Percentiles rank a stretch among this genome's conserved stretches.
Evolutionary conservation across 2,888 invertebrate species (phyloP).

Genomic region (Halocaridina rubra): DNA sequence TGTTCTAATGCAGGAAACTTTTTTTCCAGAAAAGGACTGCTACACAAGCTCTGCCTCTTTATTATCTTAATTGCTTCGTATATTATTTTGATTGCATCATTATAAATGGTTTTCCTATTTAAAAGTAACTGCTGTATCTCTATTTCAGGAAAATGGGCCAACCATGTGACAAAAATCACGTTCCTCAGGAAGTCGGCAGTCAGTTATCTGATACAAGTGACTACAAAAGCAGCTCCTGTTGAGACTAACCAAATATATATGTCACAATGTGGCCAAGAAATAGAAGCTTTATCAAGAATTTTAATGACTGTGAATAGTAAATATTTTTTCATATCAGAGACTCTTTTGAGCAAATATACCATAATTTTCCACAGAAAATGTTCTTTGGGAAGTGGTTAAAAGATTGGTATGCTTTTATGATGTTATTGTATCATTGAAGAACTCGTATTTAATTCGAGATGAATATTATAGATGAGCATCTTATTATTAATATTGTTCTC

Average conservation of each 20-base stretch:
- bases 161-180: neutral
- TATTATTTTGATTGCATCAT: neutral
- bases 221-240: slow-evolving; percentile 57
- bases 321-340: slow-evolving; percentile 50
- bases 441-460: slow-evolving; percentile 32
- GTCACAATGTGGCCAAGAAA: slow-evolving; percentile 2
- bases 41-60: neutral
- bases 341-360: slow-evolving; percentile 2
- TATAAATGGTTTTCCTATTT: too few relatives aligned
- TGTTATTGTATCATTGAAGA: slow-evolving; percentile 33
- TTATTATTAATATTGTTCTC: slow-evolving; percentile 31
- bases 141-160: slow-evolving; percentile 48
- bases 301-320: slow-evolving; percentile 28
- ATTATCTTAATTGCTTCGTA: neutral
- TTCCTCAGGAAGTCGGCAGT: slow-evolving; percentile 36
- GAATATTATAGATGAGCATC: slow-evolving; percentile 15
- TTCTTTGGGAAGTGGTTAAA: slow-evolving; percentile 22
- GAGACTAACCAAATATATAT: slow-evolving; percentile 29
- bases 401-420: slow-evolving; percentile 35
- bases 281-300: slow-evolving; percentile 24
- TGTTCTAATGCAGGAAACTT: neutral
- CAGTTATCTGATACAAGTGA: slow-evolving; percentile 55
- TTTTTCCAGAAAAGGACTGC: neutral
- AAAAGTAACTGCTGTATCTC: too few relatives aligned
- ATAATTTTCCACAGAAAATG: slow-evolving; percentile 23